Percentiles rank a stretch among this genome's conserved stretches.
Evolutionary conservation across 1,140 invertebrate species (phyloP).

Genomic region (Andrena cerasifolii): DNA sequence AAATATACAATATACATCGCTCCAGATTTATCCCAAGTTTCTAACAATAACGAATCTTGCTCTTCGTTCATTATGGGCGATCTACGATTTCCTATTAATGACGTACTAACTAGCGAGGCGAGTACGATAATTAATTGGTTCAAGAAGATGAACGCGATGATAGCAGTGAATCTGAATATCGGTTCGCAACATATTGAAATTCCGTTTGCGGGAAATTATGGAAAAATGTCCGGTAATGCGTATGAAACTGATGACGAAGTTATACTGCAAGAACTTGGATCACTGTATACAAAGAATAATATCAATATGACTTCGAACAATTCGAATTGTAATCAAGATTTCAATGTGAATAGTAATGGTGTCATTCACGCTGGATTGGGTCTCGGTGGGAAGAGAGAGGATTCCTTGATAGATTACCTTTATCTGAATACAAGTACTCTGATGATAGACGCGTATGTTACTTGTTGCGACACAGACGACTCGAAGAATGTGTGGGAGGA

Average conservation of each 20-base stretch:
- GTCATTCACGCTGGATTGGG: conserved; percentile 67
- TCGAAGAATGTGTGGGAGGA: conserved; percentile 69
- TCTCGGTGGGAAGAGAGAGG: conserved; percentile 52
- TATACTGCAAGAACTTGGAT: conserved; percentile 68
- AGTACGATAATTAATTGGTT: conserved; percentile 75
- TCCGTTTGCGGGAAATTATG: conserved; percentile 69
- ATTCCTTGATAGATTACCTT: conserved; percentile 76
- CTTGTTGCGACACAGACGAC: conserved; percentile 78
- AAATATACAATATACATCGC: conserved; percentile 73
- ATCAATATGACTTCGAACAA: conserved; percentile 58
- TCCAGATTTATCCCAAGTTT: conserved; percentile 73
- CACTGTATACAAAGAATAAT: conserved; percentile 69
- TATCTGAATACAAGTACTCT: conserved; percentile 77
- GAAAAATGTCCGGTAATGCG: conserved; percentile 26
- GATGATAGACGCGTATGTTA: conserved; percentile 76
- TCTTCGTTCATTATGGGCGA: conserved; percentile 50
- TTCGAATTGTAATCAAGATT: conserved; percentile 57
- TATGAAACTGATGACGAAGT: conserved; percentile 70
- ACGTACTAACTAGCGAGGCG: conserved; percentile 58
- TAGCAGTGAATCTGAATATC: conserved; percentile 77
- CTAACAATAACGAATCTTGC: conserved; percentile 65
- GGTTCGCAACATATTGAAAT: conserved; percentile 78
- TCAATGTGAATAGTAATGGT: conserved; percentile 63
- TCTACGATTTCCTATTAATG: conserved; percentile 65
- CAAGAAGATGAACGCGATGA: conserved; percentile 69